A percentile compares a stretch with the other conserved stretches of the same genome.
Conservation (phyloP, 2,113 vertebrate genomes). For the Megaceryle maxima region DNA sequence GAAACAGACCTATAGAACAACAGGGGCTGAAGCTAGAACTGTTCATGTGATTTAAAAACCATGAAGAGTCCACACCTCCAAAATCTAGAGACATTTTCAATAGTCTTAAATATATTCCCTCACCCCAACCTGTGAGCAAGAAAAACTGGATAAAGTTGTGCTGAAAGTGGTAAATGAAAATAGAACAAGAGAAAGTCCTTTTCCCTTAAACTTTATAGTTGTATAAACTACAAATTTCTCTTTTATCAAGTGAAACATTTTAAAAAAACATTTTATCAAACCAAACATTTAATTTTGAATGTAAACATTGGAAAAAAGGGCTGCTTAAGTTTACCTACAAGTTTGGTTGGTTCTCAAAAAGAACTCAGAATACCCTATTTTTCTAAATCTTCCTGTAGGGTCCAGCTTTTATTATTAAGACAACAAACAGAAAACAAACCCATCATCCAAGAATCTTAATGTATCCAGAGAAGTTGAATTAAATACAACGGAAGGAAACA, state of each 20-base stretch:
- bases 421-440: slow-evolving; percentile 40
- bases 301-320: not conserved
- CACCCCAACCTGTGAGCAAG: not conserved
- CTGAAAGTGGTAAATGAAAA: not conserved
- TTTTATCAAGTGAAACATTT: not conserved
- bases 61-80: not conserved
- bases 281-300: not conserved
- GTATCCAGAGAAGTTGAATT: slow-evolving; percentile 46
- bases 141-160: not conserved
- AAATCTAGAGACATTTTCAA: not conserved
- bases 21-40: not conserved
- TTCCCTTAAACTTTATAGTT: not conserved
- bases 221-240: not conserved
- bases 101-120: not conserved
- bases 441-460: slow-evolving; percentile 52
- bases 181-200: not conserved
- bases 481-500: slow-evolving; percentile 70
- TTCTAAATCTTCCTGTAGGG: not conserved
- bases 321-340: not conserved
- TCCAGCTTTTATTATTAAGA: slow-evolving; percentile 35
- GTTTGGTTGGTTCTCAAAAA: not conserved
- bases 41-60: not conserved
- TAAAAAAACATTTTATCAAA: too few species aligned
- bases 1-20: not conserved
- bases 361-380: not conserved